Base-by-base conservation (phyloP, 92 coral and sea anemone genomes). In the Pocillopora grandis region DNA sequence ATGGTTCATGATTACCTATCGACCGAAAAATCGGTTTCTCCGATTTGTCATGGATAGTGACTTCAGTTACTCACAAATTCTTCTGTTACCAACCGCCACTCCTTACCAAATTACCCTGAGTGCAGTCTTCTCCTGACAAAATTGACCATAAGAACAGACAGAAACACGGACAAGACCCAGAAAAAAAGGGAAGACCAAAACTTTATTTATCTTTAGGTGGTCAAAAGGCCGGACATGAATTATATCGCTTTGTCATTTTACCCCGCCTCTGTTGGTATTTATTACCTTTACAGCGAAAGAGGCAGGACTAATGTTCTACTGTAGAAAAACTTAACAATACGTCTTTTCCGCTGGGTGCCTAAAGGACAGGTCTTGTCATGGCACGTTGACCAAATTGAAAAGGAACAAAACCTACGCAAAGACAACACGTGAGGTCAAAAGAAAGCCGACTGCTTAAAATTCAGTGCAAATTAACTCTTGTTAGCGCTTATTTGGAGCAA, bases 391-490 rank as follows among this genome's bases (percentile, higher is more conserved):
- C 42, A 79, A 69, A 69, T 7, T 69, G 68, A 81, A 68, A 56
- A n/a, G 59, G 37, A 81, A 82, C 86, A 73, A 74, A 66, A 73
- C 58, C 49, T 17, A 1, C 19, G 11, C 62, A 23, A n/a, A 42
- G 55, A 73, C 42, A 31, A 60, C 86, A 82, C 72, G 63, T 62
- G 79, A 80, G 36, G 17, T 61, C 65, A 80, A 80, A 80, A 8
- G 33, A 17, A 42, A 16, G 33, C 84, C 76, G 76, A 42, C 84
- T 80, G 11, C 48, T 81, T 81, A 36, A 58, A 21, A 73, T 73
- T 72, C 72, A 62, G 80, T 66, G 80, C 17, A 72, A 82, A 82
- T 73, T 64, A 55, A 19, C 64, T 75, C 78, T 55, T 74, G 18
- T 62, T 21, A 36, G 37, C 70, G 57, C 60, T 82, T 82, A 48